Base-by-base conservation (phyloP, 2,888 invertebrate species). In the Acleris emargana region DNA sequence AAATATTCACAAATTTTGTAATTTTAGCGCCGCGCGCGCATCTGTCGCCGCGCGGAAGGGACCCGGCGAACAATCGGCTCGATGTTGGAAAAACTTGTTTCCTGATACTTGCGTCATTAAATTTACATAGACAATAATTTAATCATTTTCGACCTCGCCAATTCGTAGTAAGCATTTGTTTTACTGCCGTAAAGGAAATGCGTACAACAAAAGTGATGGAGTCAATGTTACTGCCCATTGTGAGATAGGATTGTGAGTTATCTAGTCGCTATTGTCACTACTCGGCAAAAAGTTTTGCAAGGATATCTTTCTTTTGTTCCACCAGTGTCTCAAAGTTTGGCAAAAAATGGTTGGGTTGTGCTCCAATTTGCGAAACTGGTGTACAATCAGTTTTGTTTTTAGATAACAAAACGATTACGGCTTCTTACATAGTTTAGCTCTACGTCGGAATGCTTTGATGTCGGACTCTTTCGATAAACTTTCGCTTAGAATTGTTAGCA, bases 1-100 rank as follows among this genome's bases (percentile, higher is more conserved):
- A 88, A 91, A 92, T 91, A 92, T 92, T 91, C 92, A 90, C 88
- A 83, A 89, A 88, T 88, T 91, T 86, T 84, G 82, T 88, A 89
- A 89, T 87, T 89, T 86, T 81, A 81, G 71, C 79, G 80, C 77
- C 83, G 84, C 78, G 76, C 69, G 73, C 84, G 85, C 86, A 92
- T 89, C 92, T 91, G 91, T 88, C 91, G 88, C 81, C 84, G 83
- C 86, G 85, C 87, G 85, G 86, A 86, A 87, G 87, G 88, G 87
- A 86, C 79, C 81, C 38, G 13, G 77, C 54, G 28, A 18, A 59
- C 50, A 60, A 51, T 51, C 32, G 47, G 16, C 49, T 51, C 17
- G 28, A 51, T 57, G 49, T 18, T 4, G 25, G 38, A 57, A 45
- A 51, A 57, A 62, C 59, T 62, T 16, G 57, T 66, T 61, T 47